phyloP scores from a whole-genome alignment of 2,113 vertebrate species.

The Delphinapterus leucas region DNA sequence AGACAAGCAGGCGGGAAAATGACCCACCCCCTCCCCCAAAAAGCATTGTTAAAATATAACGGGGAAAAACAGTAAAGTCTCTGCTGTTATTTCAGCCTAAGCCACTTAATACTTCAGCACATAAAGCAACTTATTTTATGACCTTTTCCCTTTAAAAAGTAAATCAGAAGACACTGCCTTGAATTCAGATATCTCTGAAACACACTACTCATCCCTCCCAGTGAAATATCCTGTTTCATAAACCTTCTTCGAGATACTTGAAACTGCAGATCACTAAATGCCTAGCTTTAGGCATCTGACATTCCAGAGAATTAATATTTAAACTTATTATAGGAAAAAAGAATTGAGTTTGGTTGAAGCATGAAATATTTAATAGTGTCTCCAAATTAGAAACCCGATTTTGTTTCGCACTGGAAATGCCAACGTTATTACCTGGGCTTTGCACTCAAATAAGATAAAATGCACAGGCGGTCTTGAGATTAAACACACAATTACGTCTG shows the following conservation, averaged over 20 bases:
- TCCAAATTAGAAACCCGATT: constrained; percentile 78
- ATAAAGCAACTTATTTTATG: constrained; percentile 78
- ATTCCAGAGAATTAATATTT: constrained; percentile 90
- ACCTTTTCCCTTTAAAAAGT: constrained; percentile 78
- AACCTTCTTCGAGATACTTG: constrained; percentile 84
- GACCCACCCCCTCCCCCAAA: constrained; percentile 71
- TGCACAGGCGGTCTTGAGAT: constrained; percentile 37
- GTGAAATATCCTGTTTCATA: constrained; percentile 88
- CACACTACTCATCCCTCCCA: constrained; percentile 81
- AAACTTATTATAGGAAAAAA: constrained; percentile 85
- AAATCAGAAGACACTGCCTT: constrained; percentile 75
- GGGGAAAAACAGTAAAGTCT: constrained; percentile 61
- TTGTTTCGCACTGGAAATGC: constrained; percentile 72
- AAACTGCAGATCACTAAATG: constrained; percentile 83
- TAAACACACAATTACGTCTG: constrained; percentile 66
- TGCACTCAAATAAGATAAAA: constrained; percentile 73
- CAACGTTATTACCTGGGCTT: constrained; percentile 72
- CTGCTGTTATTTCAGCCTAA: constrained; percentile 75
- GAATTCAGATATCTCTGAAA: constrained; percentile 83
- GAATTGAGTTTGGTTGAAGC: constrained; percentile 83
- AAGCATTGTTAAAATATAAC: constrained; percentile 77
- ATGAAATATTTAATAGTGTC: constrained; percentile 82
- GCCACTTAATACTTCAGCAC: constrained; percentile 76
- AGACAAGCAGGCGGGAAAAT: constrained; percentile 75
- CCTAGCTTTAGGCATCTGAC: constrained; percentile 86